Evolutionary conservation across 2,888 invertebrate species (phyloP), one percentile per base, ranked within the genome.

Genomic region (Harpagoxenus sublaevis): DNA sequence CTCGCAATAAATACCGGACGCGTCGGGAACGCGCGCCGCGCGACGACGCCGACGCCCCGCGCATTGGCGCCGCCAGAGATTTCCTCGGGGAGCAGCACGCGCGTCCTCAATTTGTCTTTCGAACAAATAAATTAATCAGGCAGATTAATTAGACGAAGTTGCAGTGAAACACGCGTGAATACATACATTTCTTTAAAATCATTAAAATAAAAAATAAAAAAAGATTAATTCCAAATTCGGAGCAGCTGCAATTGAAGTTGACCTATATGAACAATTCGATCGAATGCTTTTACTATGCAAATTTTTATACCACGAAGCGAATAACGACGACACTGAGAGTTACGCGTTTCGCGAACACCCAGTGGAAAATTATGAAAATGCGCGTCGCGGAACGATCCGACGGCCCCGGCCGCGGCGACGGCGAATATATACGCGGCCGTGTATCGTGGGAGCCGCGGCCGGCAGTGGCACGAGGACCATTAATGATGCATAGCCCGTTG

Each of bases 401-500:
- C 79, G 84, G 48, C 57, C 71, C 73, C 73, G 28, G 48, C 57
- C 71, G 79, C 73, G 28, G 66, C 57, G 45, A 42, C 45, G 35
- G 57, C 81, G 45, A 51, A 74, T 77, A 77, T 84, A 70, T 83
- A 78, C 73, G 60, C 74, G 63, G 62, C 57, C 83, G 85, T 74
- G 88, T 89, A 89, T 89, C 87, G 90, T 89, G 89, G 88, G 88
- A 90, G 90, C 84, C 83, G 86, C 84, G 88, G 88, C 90, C 88
- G 88, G 88, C 87, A 88, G 88, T 89, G 90, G 89, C 91, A 90
- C 90, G 89, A 90, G 90, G 89, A 89, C 87, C 92, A 92, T 92
- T 92, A 92, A 92, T 92, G 92, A 92, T 92, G 92, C 92, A 92
- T 92, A 90, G 92, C 92, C 91, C 92, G 92, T 92, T 92, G 92